Base-by-base conservation (phyloP, 2,888 invertebrate species). In the Nomada flava region DNA sequence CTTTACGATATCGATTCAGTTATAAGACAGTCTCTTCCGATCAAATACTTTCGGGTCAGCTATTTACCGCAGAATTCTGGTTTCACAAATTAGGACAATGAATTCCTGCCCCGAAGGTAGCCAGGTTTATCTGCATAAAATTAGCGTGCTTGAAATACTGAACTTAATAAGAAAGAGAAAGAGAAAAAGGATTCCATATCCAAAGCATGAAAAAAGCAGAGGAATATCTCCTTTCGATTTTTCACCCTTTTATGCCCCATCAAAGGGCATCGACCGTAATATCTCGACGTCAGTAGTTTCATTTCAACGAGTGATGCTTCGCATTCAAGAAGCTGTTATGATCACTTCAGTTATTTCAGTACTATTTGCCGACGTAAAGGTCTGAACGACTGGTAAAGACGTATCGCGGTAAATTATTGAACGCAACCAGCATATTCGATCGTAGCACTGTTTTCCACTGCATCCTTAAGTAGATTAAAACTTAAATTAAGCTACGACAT, bases 401-500 rank as follows among this genome's bases (percentile, higher is more conserved):
- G 69, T 63, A 68, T 78, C 23, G 29, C 26, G 29, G 11, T 11
- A 50, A 71, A 78, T 83, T 82, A 82, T 60, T 36, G 72, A 82
- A 57, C 47, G 47, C 26, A n/a, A 53, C 36, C 42, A 15, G 18
- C 36, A 55, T 73, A 62, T 69, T 64, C 20, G 59, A 44, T 20
- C 73, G 73, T 74, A 50, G 26, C 44, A 50, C 50, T 55, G 52
- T 69, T 69, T 70, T 47, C 26, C 18, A 13, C n/a, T 10, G 26
- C 36, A 11, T 44, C 15, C 52, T 74, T 55, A 64, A 67, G 59
- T 26, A 57, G 57, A 71, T 62, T 63, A 26, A 26, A 69, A 20
- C 20, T 20, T 20, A 20, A 20, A 36, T 36, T 36, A 36, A 36
- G 36, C 36, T 36, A 7, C 36, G 36, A 36, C 36, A 36, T 5